phyloP scores from a whole-genome alignment of 2,797 vertebrate genomes.

The Danio aesculapii region DNA sequence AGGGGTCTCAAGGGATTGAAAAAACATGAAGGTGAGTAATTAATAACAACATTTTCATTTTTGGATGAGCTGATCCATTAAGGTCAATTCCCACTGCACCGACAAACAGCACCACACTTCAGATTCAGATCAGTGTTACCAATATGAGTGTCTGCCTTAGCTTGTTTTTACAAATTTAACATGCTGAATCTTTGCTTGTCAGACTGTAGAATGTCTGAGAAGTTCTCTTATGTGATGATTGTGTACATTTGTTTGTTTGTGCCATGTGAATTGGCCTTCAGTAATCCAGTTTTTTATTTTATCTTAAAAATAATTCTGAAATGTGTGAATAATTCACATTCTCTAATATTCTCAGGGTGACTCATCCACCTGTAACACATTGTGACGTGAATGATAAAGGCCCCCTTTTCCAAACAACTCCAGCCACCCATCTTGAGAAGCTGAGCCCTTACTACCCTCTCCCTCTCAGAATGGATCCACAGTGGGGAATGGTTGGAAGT shows the following conservation, averaged over 20 bases:
- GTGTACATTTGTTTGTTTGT: too few relatives aligned
- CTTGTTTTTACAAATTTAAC: background rate
- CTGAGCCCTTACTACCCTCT: conserved; percentile 12
- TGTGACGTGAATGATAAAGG: conserved; percentile 24
- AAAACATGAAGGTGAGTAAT: too few relatives aligned
- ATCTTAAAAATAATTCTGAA: background rate
- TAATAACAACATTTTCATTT: too few relatives aligned
- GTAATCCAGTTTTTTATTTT: background rate
- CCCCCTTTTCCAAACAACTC: conserved; percentile 27
- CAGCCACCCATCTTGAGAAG: conserved; percentile 33
- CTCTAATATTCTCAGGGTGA: conserved; percentile 40
- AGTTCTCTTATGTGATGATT: too few relatives aligned
- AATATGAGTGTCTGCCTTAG: background rate
- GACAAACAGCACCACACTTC: too few relatives aligned
- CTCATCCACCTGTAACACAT: conserved; percentile 30
- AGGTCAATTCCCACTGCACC: too few relatives aligned
- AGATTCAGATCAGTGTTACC: too few relatives aligned
- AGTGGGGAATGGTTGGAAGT: conserved; percentile 40
- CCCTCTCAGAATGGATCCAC: conserved; percentile 15
- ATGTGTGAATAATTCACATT: conserved; percentile 18
- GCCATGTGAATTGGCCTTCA: too few relatives aligned
- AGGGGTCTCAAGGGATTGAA: too few relatives aligned
- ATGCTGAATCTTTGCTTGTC: too few relatives aligned
- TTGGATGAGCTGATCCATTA: too few relatives aligned
- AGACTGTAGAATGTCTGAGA: too few relatives aligned